phyloP scores from a whole-genome alignment of 2,797 vertebrate species.

The Lates japonicus region DNA sequence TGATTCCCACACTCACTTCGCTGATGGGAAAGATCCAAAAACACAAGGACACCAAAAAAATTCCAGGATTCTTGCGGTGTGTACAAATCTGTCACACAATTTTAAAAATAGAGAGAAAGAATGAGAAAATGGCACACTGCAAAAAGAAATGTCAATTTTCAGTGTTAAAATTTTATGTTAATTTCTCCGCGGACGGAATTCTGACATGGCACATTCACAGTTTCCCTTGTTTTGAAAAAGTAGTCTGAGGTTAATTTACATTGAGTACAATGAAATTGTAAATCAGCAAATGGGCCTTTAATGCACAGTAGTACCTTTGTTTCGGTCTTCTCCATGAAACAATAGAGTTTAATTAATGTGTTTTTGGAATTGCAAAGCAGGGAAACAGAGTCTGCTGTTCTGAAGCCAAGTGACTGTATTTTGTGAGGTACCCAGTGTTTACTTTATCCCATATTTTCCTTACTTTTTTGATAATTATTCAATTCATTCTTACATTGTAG shows the following conservation, averaged over 20 bases:
- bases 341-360: background rate
- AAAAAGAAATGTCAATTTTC: conserved; percentile 19
- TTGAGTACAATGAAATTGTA: background rate
- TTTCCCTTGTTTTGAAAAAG: background rate
- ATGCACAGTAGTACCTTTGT: background rate
- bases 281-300: background rate
- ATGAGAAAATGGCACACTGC: conserved; percentile 25
- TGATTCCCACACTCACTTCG: conserved; percentile 80
- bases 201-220: background rate
- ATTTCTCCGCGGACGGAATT: conserved; percentile 1
- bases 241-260: background rate
- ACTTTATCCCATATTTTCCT: background rate
- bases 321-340: background rate
- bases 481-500: background rate
- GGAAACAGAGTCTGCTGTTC: background rate
- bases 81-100: conserved; percentile 50
- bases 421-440: background rate
- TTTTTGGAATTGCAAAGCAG: background rate
- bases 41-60: conserved; percentile 63
- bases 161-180: conserved; percentile 5
- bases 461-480: background rate
- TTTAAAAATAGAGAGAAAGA: conserved; percentile 9
- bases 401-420: background rate
- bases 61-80: conserved; percentile 58
- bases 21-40: conserved; percentile 78